Evolutionary conservation across 1,140 invertebrate genomes (phyloP), one percentile per base, ranked within the genome.

Genomic region (Odontomachus brunneus): DNA sequence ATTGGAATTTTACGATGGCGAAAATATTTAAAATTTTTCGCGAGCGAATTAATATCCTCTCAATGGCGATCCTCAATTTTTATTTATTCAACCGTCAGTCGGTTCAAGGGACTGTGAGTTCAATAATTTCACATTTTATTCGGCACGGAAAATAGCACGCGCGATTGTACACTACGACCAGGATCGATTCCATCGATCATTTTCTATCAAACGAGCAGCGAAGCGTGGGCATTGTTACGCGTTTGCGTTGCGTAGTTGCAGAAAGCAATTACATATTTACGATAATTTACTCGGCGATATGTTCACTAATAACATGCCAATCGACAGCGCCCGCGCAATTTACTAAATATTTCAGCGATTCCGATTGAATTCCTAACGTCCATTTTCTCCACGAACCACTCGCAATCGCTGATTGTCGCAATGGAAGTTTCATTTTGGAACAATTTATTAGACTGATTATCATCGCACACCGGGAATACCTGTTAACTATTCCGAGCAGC

Each of bases 111-210:
- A 66, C 49, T 55, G 38, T 44, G 19, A 67, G 66, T 76, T 66
- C 49, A 78, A 55, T 55, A 55, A 78, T 69, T 69, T 69, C 29
- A 55, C 15, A 69, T 78, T 76, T 78, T 55, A 78, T 66, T 76
- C 17, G 11, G 15, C n/a, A 17, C 2, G 0, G 49, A 44, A 29
- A 24, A 55, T 38, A 69, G 67, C 3, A 12, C 11, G 29, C 0
- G 19, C 15, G 9, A 44, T 44, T 4, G 3, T 55, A 7, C 4
- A 9, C 53, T 78, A 67, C 62, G 38, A 38, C 29, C 1, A 74
- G 0, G 12, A 26, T 49, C 4, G 62, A 51, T 15, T 7, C 5
- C 11, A 17, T 72, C 51, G 22, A 69, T 57, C 19, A 69, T 67
- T 48, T 55, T 78, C 29, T 38, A 2, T 78, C 3, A 24, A 76